These are phyloP conservation scores for Cataglyphis hispanica DNA, from an alignment of 1,140 invertebrate species.

Conservation along the genomic window DNA sequence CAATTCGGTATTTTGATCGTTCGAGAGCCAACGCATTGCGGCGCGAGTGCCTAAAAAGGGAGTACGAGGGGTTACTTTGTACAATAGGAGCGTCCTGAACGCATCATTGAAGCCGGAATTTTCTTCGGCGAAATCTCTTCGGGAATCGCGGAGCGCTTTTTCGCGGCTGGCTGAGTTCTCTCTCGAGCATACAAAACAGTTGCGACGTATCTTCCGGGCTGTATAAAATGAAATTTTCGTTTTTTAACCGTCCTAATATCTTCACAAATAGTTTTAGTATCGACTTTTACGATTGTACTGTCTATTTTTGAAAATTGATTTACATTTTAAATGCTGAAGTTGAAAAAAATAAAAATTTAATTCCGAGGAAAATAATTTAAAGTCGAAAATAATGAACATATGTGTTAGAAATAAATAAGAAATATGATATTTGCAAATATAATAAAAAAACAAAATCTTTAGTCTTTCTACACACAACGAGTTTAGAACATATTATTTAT, in stretches of 20 bases:
- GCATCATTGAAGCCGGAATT: conserved; percentile 52
- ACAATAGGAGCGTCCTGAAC: conserved; percentile 71
- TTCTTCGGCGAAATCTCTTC: conserved; percentile 66
- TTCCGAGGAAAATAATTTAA: neutral
- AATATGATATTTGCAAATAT: conserved; percentile 1
- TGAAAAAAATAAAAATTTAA: neutral
- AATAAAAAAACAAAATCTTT: neutral
- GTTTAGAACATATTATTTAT: neutral
- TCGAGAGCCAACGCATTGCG: conserved; percentile 41
- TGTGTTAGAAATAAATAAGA: neutral
- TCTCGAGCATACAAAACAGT: conserved; percentile 41
- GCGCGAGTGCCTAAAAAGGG: conserved; percentile 50
- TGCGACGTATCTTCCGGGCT: conserved; percentile 43
- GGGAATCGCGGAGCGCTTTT: conserved; percentile 56
- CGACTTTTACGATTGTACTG: neutral
- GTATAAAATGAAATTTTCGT: neutral
- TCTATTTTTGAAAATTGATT: neutral
- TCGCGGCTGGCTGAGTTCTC: neutral
- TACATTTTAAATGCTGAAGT: neutral
- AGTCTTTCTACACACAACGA: neutral
- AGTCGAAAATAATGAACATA: neutral
- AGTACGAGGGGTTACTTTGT: conserved; percentile 71
- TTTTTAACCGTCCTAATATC: neutral
- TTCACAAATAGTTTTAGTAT: conserved; percentile 18
- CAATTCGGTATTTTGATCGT: conserved; percentile 35